These are phyloP conservation scores for Phytoseiulus persimilis DNA, from an alignment of 2,888 invertebrate species.

Conservation along the genomic window DNA sequence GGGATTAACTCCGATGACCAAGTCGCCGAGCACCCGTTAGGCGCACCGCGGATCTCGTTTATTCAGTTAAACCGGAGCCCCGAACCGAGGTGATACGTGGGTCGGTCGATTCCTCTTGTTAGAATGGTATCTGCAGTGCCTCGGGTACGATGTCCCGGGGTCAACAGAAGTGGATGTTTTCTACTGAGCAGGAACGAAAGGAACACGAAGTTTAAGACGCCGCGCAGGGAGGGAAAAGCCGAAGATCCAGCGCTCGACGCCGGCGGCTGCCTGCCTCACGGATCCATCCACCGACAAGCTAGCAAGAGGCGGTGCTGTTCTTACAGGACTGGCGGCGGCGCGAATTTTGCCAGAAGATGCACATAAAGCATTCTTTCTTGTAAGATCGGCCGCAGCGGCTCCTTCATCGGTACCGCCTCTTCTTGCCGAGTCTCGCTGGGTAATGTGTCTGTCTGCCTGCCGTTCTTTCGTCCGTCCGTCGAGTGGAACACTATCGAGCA, in stretches of 20 bases:
- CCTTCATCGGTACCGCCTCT: not conserved
- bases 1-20: not conserved
- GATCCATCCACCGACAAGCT: not conserved
- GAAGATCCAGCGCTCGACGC: not conserved
- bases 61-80: not conserved
- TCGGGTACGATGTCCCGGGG: not conserved
- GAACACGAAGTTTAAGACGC: not conserved
- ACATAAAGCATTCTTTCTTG: conserved; percentile 5
- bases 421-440: not conserved
- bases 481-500: not conserved
- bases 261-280: not conserved
- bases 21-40: not conserved
- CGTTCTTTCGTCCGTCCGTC: not conserved
- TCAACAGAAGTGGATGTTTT: not conserved
- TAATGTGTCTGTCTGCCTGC: not conserved
- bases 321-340: not conserved
- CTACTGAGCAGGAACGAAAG: not conserved
- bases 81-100: not conserved
- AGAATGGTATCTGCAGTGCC: not conserved
- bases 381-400: not conserved
- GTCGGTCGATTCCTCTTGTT: not conserved
- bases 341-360: not conserved
- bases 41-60: not conserved
- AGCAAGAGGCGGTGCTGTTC: not conserved
- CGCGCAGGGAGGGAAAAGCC: not conserved